These are phyloP conservation scores for Turdus rufiventris DNA, from an alignment of 2,113 vertebrate species.

Conservation along the genomic window DNA sequence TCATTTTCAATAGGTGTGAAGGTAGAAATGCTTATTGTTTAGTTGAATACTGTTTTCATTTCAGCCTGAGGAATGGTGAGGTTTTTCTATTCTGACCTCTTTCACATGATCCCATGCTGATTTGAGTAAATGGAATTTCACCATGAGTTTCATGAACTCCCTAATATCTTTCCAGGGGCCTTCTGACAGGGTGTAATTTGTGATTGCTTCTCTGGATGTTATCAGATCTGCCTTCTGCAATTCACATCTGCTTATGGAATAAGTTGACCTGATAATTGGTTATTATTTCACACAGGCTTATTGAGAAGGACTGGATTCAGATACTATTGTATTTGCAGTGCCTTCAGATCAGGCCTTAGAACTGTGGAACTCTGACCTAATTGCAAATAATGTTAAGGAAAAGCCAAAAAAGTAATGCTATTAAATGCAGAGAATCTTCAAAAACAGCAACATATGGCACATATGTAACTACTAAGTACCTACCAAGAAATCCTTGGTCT, in stretches of 20 bases:
- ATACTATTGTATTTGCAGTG: background rate
- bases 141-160: background rate
- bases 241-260: background rate
- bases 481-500: slow-evolving; percentile 1
- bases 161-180: background rate
- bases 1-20: background rate
- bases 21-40: background rate
- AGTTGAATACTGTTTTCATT: background rate
- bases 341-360: background rate
- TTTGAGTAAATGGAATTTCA: background rate
- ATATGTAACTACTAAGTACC: background rate
- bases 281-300: background rate
- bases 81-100: background rate
- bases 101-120: background rate
- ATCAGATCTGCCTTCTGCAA: background rate
- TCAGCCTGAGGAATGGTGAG: background rate
- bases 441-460: slow-evolving; percentile 39
- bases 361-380: background rate
- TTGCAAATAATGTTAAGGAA: background rate
- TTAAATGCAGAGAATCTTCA: slow-evolving; percentile 14
- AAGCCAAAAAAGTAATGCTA: background rate
- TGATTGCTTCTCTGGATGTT: background rate
- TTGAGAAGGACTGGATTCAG: background rate
- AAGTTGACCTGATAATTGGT: background rate
- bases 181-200: background rate